These are phyloP conservation scores for Diadema setosum DNA, from an alignment of 35 echinoderm and acorn worm genomes.

Conservation along the genomic window DNA sequence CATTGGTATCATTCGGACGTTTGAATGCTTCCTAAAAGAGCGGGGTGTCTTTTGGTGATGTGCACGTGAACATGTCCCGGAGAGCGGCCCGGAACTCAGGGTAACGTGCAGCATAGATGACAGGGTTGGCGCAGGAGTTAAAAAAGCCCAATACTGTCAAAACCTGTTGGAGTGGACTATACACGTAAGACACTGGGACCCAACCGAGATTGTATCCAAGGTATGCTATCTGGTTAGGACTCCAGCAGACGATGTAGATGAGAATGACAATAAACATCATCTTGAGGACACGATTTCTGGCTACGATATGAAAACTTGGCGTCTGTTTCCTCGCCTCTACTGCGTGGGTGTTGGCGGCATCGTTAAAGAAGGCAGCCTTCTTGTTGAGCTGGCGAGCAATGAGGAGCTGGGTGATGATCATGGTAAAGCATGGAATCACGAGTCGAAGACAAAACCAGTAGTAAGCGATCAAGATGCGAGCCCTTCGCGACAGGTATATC, in stretches of 20 bases:
- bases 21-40: too few relatives aligned
- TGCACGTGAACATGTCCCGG: not conserved
- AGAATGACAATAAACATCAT: conserved; percentile 45
- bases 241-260: conserved; percentile 63
- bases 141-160: conserved; percentile 29
- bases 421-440: conserved; percentile 35
- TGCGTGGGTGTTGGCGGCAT: not conserved
- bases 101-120: conserved; percentile 56
- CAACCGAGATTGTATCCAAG: conserved; percentile 34
- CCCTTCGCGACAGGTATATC: not conserved
- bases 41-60: not conserved
- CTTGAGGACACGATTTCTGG: conserved; percentile 30
- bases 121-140: conserved; percentile 57
- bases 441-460: conserved; percentile 6
- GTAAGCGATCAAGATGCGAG: not conserved
- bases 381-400: not conserved
- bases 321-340: not conserved
- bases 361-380: not conserved
- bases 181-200: not conserved
- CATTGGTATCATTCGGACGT: too few relatives aligned
- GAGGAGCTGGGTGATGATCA: conserved; percentile 16
- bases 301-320: not conserved
- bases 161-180: not conserved
- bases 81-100: not conserved
- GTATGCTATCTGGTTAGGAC: conserved; percentile 19